Conservation (phyloP, 1,140 invertebrate genomes). For the Procambarus clarkii region DNA sequence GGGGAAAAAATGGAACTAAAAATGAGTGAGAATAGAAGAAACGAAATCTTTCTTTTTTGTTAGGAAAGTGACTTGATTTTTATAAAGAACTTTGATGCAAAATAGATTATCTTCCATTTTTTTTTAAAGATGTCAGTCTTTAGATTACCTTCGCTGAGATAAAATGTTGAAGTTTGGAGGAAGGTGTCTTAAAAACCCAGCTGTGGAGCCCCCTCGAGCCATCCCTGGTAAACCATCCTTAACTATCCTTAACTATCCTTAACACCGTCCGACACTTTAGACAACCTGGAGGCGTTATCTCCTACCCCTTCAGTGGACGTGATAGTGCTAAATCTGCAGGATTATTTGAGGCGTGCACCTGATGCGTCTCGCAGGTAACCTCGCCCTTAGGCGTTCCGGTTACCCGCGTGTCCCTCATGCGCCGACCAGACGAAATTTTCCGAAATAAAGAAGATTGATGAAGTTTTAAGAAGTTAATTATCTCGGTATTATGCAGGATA, state of each 20-base stretch:
- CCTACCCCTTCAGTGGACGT: background rate
- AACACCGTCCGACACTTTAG: slow-evolving; percentile 16
- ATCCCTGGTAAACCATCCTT: background rate
- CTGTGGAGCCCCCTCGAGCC: background rate
- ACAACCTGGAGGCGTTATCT: slow-evolving; percentile 12
- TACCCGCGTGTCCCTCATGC: background rate
- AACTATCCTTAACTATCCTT: slow-evolving; percentile 32
- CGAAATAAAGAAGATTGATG: slow-evolving; percentile 47
- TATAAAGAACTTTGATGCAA: too few relatives aligned
- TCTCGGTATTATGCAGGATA: slow-evolving; percentile 29
- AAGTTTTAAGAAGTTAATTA: slow-evolving; percentile 44
- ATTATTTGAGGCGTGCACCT: background rate
- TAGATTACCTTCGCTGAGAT: too few relatives aligned
- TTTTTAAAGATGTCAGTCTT: too few relatives aligned
- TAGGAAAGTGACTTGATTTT: too few relatives aligned
- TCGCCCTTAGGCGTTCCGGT: background rate
- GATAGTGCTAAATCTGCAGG: background rate
- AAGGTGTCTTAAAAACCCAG: too few relatives aligned
- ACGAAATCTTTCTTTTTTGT: too few relatives aligned
- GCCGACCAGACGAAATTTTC: background rate
- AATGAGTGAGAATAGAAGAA: too few relatives aligned
- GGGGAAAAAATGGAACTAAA: too few relatives aligned
- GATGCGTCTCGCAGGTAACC: background rate
- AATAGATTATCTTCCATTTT: too few relatives aligned
- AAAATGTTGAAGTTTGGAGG: too few relatives aligned